Evolutionary conservation across 2,797 vertebrate species (phyloP).

Genomic region (Onychomys torridus): DNA sequence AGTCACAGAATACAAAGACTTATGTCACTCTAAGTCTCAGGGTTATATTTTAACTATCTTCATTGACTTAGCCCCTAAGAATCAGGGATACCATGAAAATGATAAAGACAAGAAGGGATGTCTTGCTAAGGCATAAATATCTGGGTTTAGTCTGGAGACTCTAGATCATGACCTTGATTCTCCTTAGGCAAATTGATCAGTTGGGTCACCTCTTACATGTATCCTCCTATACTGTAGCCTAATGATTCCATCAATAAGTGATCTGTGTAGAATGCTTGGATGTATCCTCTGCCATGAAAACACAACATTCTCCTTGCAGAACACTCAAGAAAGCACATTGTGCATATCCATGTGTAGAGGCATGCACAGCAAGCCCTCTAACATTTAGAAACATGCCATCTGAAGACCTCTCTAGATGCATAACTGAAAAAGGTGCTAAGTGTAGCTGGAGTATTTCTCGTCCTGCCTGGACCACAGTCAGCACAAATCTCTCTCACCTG

Average conservation of each 20-base stretch:
- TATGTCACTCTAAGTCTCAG: not conserved
- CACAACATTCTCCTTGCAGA: not conserved
- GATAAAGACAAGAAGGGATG: not conserved
- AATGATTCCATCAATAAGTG: not conserved
- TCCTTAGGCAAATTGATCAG: accelerated
- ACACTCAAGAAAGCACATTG: not conserved
- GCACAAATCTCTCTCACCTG: too few species aligned
- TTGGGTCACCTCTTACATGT: accelerated
- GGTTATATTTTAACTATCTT: not conserved
- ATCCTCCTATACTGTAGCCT: too few species aligned
- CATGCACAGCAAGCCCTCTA: not conserved
- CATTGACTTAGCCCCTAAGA: not conserved
- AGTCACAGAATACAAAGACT: not conserved
- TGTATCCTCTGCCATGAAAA: not conserved
- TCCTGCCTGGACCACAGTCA: too few species aligned
- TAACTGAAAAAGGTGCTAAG: not conserved
- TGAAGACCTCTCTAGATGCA: not conserved
- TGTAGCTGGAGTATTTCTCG: too few species aligned
- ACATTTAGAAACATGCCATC: not conserved
- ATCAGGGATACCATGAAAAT: not conserved
- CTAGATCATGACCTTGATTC: not conserved
- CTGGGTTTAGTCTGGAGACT: not conserved
- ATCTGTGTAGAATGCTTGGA: not conserved
- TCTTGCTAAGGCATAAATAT: not conserved
- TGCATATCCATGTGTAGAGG: not conserved